A percentile compares a stretch with the other conserved stretches of the same genome.
These are phyloP conservation scores for Cryptocheilus praepositus DNA, from an alignment of 2,888 invertebrate species.

Conservation along the genomic window DNA sequence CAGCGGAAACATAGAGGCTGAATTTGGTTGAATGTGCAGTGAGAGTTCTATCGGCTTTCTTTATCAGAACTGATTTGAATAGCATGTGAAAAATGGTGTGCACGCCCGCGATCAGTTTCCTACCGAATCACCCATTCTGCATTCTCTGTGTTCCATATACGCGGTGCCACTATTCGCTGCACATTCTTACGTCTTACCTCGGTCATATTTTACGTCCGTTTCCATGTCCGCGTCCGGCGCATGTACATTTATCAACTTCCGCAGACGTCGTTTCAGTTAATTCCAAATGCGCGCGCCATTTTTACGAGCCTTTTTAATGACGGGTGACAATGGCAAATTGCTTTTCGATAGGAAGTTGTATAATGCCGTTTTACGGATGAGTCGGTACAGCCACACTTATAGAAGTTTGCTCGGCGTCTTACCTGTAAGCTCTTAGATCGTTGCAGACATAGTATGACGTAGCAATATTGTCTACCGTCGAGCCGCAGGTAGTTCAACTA, in stretches of 20 bases:
- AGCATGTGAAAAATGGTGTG: neutral
- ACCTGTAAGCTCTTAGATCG: conserved; percentile 28
- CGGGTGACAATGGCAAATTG: conserved; percentile 1
- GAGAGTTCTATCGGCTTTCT: too few species aligned
- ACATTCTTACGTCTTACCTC: too few species aligned
- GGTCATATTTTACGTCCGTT: too few species aligned
- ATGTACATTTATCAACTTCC: too few species aligned
- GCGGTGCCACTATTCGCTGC: too few species aligned
- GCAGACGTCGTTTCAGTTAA: too few species aligned
- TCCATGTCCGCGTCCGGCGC: too few species aligned
- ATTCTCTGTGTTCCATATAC: too few species aligned
- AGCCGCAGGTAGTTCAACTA: conserved; percentile 28
- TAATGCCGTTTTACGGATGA: conserved; percentile 5
- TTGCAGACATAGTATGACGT: conserved; percentile 16
- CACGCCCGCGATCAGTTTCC: neutral
- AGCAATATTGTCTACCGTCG: conserved; percentile 16
- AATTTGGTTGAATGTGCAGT: too few species aligned
- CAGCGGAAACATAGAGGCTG: too few species aligned
- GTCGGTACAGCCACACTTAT: conserved; percentile 6
- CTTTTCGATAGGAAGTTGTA: neutral
- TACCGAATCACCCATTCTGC: too few species aligned
- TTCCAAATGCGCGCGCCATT: neutral
- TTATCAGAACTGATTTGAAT: too few species aligned
- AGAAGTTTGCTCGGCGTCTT: conserved; percentile 25
- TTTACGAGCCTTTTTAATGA: neutral